phyloP scores from a whole-genome alignment of 2,113 vertebrate genomes.

The Trichomycterus rosablanca region DNA sequence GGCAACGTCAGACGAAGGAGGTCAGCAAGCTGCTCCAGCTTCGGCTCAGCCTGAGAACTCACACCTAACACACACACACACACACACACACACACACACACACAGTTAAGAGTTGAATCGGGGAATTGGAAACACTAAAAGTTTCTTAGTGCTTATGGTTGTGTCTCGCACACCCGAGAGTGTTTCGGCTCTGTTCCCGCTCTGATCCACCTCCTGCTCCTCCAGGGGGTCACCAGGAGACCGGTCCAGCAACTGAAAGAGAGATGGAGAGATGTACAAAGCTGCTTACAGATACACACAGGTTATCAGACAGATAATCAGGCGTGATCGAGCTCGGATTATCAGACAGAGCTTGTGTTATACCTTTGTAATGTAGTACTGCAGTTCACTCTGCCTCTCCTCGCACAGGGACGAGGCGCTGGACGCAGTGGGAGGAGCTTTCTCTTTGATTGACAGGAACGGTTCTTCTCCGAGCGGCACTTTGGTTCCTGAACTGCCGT shows the following conservation, averaged over 20 bases:
- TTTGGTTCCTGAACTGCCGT: background rate
- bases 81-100: background rate
- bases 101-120: too few species aligned
- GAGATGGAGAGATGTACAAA: too few species aligned
- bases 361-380: slow-evolving; percentile 45
- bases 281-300: background rate
- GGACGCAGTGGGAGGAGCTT: background rate
- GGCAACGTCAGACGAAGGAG: slow-evolving; percentile 2
- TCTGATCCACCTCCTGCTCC: slow-evolving; percentile 18
- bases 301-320: background rate
- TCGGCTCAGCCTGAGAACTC: slow-evolving; percentile 2
- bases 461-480: slow-evolving; percentile 8
- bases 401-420: background rate
- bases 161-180: background rate
- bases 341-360: background rate
- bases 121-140: too few species aligned
- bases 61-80: slow-evolving; percentile 9
- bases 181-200: background rate
- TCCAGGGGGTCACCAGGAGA: slow-evolving; percentile 41
- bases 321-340: background rate
- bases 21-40: slow-evolving; percentile 5
- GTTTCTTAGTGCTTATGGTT: too few species aligned
- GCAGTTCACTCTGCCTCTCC: slow-evolving; percentile 40
- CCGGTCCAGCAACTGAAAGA: slow-evolving; percentile 37
- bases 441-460: background rate